Conservation (phyloP, 1,140 invertebrate genomes). For the Glossosoma conforme region DNA sequence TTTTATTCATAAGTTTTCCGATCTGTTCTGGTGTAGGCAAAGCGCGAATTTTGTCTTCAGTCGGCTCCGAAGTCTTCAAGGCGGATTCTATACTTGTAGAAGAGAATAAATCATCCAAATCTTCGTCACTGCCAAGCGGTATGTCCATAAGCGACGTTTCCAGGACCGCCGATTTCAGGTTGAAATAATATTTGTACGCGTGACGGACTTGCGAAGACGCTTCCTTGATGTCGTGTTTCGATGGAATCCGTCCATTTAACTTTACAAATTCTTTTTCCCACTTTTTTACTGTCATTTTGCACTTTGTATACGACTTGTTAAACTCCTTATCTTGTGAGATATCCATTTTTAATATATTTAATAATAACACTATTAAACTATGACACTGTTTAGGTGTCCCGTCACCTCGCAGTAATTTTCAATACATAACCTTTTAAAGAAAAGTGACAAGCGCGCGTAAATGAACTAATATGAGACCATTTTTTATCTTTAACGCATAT, state of each 20-base stretch:
- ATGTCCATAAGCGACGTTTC: slow-evolving; percentile 59
- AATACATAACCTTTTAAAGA: too few relatives aligned
- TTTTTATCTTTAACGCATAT: too few relatives aligned
- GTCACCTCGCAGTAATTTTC: too few relatives aligned
- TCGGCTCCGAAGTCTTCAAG: background rate
- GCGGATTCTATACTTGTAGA: slow-evolving; percentile 8
- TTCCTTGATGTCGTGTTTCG: slow-evolving; percentile 74
- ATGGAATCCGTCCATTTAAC: slow-evolving; percentile 62
- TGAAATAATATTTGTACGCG: slow-evolving; percentile 77
- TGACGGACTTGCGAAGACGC: slow-evolving; percentile 64
- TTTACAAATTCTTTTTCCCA: slow-evolving; percentile 76
- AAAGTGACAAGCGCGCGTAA: too few relatives aligned
- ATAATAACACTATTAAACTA: too few relatives aligned
- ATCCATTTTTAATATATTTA: slow-evolving; percentile 15
- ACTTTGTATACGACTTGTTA: slow-evolving; percentile 51
- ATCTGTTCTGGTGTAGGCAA: slow-evolving; percentile 17
- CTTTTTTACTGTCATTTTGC: slow-evolving; percentile 66
- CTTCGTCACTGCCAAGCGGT: slow-evolving; percentile 25
- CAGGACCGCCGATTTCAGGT: slow-evolving; percentile 66
- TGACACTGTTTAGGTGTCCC: too few relatives aligned
- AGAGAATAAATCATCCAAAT: too few relatives aligned
- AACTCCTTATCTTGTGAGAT: slow-evolving; percentile 2
- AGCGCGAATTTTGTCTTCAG: slow-evolving; percentile 5
- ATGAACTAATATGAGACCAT: too few relatives aligned
- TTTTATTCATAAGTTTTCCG: slow-evolving; percentile 10